phyloP scores from a whole-genome alignment of 1,140 invertebrate genomes.

The Idris sp. region DNA sequence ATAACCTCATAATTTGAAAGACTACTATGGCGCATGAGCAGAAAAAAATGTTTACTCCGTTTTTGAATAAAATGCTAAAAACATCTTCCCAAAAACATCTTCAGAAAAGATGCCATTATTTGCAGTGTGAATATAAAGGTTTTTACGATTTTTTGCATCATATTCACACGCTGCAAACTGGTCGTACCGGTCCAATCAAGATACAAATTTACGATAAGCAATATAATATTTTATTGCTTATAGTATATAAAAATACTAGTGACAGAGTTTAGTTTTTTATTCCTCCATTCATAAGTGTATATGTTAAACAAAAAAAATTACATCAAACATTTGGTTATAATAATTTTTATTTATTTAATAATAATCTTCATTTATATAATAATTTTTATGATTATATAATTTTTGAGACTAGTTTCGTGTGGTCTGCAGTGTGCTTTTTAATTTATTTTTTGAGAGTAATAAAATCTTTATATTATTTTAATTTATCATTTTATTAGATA shows the following conservation, averaged over 20 bases:
- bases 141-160: slow-evolving; percentile 30
- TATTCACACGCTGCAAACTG: slow-evolving; percentile 40
- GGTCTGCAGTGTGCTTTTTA: neutral
- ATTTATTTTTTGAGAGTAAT: slow-evolving; percentile 50
- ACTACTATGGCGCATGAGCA: no score
- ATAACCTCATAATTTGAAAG: no score
- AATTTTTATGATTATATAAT: no score
- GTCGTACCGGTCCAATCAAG: slow-evolving; percentile 29
- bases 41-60: no score
- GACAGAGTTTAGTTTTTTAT: slow-evolving; percentile 12
- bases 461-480: slow-evolving; percentile 57
- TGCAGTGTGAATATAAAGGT: slow-evolving; percentile 31
- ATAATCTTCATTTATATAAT: no score
- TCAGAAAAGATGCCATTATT: no score
- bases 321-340: slow-evolving; percentile 1
- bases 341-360: neutral
- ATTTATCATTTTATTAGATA: slow-evolving; percentile 20
- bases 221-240: slow-evolving; percentile 28
- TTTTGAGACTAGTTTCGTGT: no score
- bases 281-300: slow-evolving; percentile 20
- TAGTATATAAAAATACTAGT: no score
- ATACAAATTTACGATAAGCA: slow-evolving; percentile 21
- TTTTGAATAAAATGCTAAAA: no score
- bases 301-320: slow-evolving; percentile 1
- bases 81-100: no score